Base-by-base conservation (phyloP, 2,888 invertebrate species). In the Nemoura dubitans region DNA sequence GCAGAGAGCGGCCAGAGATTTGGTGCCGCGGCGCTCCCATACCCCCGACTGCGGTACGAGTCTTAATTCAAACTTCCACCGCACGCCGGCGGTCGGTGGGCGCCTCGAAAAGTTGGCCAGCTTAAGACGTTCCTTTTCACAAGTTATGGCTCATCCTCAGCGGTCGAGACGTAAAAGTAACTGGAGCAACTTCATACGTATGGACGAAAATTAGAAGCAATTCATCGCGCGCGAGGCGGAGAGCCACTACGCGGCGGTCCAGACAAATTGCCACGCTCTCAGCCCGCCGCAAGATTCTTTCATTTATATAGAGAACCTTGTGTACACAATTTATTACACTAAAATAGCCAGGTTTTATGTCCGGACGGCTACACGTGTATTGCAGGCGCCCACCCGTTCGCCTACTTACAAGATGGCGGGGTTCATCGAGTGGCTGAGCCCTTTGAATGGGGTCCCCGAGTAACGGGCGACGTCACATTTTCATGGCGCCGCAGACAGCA, bases 201-300 rank as follows among this genome's bases (percentile, higher is more conserved):
- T 84, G 43, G 84, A 84, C 84, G 84, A 76, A 84, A 84, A 84
- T 84, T 84, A 84, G 84, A 84, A 76, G 59, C 84, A 26, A 84
- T 84, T 84, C 84, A 59, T 84, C 59, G 84, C 76, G 42, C 42
- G n/a, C 78, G 78, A 27, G 27, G 78, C 28, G 78, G n/a, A 76
- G 3, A 59, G 59, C 59, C 14, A 21, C 59, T 16, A 59, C 16
- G 59, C 59, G 59, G 59, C 59, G 59, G 59, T 2, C 6, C 59
- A 59, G 59, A 59, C 59, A 81, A 81, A 28, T 81, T 81, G 29
- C 81, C 1, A 16, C 81, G 29, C 81, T 0, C 6, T 30, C 80
- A 36, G 5, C 10, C 36, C 16, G 59, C 21, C 16, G 59, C 16
- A 59, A 59, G 21, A 7, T 59, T 10, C 59, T 59, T 59, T 59